These are phyloP conservation scores for Caenorhabditis angaria DNA, from an alignment of 2,888 invertebrate genomes.

Conservation along the genomic window DNA sequence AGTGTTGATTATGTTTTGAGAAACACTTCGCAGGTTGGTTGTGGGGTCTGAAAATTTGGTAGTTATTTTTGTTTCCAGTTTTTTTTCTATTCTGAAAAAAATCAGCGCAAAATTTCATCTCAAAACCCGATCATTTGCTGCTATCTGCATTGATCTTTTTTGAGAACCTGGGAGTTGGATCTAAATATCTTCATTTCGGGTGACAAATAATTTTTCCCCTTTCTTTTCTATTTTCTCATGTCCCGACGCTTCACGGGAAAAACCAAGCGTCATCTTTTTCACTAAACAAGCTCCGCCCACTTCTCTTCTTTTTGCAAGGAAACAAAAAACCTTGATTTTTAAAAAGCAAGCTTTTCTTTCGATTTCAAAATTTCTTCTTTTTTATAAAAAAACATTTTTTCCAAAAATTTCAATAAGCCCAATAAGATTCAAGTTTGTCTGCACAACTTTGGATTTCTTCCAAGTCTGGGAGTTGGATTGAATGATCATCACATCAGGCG, in stretches of 20 bases:
- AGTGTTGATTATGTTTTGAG: constrained; percentile 80
- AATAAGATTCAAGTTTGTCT: background rate
- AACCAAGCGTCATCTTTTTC: background rate
- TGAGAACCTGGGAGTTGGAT: constrained; percentile 44
- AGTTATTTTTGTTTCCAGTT: background rate
- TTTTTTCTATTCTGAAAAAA: background rate
- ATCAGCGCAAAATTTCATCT: background rate
- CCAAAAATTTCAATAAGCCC: background rate
- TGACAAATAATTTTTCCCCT: background rate
- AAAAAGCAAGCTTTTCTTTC: too few species aligned
- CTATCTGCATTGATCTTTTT: constrained; percentile 34
- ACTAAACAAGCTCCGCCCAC: background rate
- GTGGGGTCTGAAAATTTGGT: background rate
- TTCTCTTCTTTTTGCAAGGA: background rate
- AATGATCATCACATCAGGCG: background rate
- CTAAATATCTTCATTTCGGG: constrained; percentile 43
- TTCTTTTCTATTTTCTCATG: background rate
- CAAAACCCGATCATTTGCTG: constrained; percentile 35
- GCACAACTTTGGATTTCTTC: background rate
- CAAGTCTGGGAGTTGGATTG: constrained; percentile 2
- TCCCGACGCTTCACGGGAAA: background rate
- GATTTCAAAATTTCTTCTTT: too few species aligned
- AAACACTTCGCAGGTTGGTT: constrained; percentile 74
- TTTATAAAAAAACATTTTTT: background rate
- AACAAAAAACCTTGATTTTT: too few species aligned